Evolutionary conservation across 92 coral and sea anemone genomes (phyloP), one percentile per base, ranked within the genome.

Genomic region (Paragorgia papillata): DNA sequence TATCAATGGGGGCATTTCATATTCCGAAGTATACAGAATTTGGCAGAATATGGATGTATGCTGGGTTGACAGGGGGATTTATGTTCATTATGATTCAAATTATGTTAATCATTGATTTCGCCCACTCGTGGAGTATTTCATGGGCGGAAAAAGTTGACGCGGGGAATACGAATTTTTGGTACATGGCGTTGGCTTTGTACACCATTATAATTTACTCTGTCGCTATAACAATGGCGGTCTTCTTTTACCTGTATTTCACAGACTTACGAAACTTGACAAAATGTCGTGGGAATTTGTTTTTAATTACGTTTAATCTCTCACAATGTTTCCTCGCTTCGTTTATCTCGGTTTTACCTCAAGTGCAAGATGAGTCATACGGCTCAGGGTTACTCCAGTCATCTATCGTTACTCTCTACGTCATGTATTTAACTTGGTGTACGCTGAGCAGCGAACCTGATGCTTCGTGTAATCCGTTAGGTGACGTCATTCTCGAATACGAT

Each of bases 91-190:
- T 95, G 17, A 60, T 95, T 20, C 99, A 95, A 85, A 84, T 94
- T 19, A 86, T 95, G 59, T 85, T 91, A 0, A 88, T 95, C 10
- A 87, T 95, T 12, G 99, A 95, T 70, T 95, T 95, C 64, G 97
- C 97, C 1, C 89, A 95, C 35, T 95, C 99, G 0, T 95, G 99
- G 99, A 95, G 99, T 63, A 90, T 85, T 2, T 85, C 96, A 7
- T 95, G 99, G 99, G 99, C 97, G 1, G 99, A 91, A 49, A 89
- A 84, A 61, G 90, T 91, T 89, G 99, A 95, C 60, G 82, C 97
- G 0, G 88, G 92, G 0, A 90, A 95, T 76, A 91, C 96, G 10
- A 84, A 82, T 67, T 91, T 92, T 31, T 95, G 99, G 99, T 89
- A 89, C 60, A 88, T 89, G 54, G 90, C 96, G 43, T 82, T 95